These are phyloP conservation scores for Drosophila demipolita DNA, from an alignment of 2,888 invertebrate species.

Conservation along the genomic window DNA sequence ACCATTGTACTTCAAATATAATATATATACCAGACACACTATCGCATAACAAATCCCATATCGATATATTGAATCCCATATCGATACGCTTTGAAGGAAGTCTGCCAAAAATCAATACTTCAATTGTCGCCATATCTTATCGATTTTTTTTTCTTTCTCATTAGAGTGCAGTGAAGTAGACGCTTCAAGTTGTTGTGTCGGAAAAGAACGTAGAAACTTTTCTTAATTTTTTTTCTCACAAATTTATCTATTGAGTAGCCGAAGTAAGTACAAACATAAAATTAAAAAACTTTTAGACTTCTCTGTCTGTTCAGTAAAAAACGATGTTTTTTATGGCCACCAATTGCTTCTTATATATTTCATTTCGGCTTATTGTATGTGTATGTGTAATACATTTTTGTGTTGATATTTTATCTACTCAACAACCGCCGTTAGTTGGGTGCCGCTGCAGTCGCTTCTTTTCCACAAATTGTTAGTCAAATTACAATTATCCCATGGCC, in stretches of 20 bases:
- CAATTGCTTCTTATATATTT: slow-evolving; percentile 18
- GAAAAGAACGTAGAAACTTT: slow-evolving; percentile 27
- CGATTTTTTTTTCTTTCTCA: slow-evolving; percentile 36
- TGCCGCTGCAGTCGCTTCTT: slow-evolving; percentile 22
- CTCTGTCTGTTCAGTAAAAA: neutral
- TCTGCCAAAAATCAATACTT: slow-evolving; percentile 15
- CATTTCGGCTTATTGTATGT: slow-evolving; percentile 17
- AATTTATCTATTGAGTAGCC: slow-evolving; percentile 22
- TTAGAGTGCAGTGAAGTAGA: slow-evolving; percentile 45
- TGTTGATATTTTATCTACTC: slow-evolving; percentile 37
- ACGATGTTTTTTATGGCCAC: slow-evolving; percentile 8
- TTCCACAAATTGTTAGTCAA: slow-evolving; percentile 32
- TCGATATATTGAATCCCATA: neutral
- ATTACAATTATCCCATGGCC: slow-evolving; percentile 4
- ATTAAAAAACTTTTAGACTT: neutral
- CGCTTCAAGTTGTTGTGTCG: slow-evolving; percentile 37
- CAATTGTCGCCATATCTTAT: slow-evolving; percentile 14
- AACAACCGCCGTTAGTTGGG: slow-evolving; percentile 12
- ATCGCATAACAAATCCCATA: neutral
- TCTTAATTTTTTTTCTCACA: slow-evolving; percentile 11
- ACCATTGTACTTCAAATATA: neutral
- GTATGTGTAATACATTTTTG: slow-evolving; percentile 22
- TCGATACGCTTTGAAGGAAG: slow-evolving; percentile 17
- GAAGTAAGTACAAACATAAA: slow-evolving; percentile 44
- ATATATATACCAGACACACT: neutral